Conservation (phyloP, 2,888 invertebrate genomes). For the Acrobasis consociella region DNA sequence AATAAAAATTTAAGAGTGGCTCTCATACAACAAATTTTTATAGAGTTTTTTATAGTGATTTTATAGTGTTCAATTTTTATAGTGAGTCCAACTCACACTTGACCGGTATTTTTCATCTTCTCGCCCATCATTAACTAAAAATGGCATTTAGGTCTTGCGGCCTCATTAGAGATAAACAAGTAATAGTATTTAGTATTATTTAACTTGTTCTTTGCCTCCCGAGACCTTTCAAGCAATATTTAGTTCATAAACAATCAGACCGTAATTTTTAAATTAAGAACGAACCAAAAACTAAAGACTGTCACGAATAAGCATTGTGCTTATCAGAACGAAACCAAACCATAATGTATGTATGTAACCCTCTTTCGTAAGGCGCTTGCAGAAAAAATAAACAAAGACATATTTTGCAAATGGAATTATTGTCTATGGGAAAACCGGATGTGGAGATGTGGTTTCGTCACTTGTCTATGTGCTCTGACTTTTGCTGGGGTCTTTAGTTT, state of each 20-base stretch:
- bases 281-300: conserved; percentile 18
- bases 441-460: conserved; percentile 22
- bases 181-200: too few species aligned
- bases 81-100: too few species aligned
- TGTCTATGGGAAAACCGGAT: conserved; percentile 31
- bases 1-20: too few species aligned
- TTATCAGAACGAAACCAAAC: conserved; percentile 23
- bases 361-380: conserved; percentile 24
- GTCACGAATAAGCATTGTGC: conserved; percentile 23
- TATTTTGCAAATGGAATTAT: conserved; percentile 31
- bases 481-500: conserved; percentile 5
- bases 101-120: too few species aligned
- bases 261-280: conserved; percentile 21
- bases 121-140: too few species aligned
- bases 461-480: not conserved
- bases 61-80: too few species aligned
- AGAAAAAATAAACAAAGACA: conserved; percentile 25
- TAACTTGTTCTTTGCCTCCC: too few species aligned
- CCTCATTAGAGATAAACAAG: too few species aligned
- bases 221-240: not conserved
- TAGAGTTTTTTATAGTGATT: too few species aligned
- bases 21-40: too few species aligned
- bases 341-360: conserved; percentile 22
- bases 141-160: too few species aligned
- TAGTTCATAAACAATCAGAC: conserved; percentile 7